Base-by-base conservation (phyloP, 2,113 vertebrate genomes). In the Ursus arctos region DNA sequence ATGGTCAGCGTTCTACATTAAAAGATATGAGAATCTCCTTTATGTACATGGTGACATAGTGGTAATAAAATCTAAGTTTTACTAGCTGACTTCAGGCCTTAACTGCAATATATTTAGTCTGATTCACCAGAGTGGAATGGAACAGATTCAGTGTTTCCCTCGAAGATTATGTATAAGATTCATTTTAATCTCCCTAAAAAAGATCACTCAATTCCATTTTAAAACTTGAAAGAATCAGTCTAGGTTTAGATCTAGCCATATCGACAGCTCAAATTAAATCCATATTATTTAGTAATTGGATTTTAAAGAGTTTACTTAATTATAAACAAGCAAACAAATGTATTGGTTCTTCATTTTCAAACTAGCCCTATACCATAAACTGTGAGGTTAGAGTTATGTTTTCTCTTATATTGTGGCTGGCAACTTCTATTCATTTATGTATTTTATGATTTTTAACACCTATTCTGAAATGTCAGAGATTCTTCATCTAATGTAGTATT, bases 21-120 rank as follows among this genome's bases (percentile, higher is more conserved):
- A 61, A 94, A 88, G n/a, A 47, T 76, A 11, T 80, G 6, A 84
- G 79, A 86, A 65, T 7, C 40, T 92, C 51, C 31, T 33, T 53
- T 89, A 53, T 24, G 49, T 65, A 43, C 55, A 49, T 69, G 18
- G 49, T 61, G 92, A 90, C 83, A 71, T 28, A 94, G 33, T 47
- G 22, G 26, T 88, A 94, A 83, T 84, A 47, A 90, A 92, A 96
- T 79, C 61, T 92, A 84, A 96, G 53, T 59, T 81, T 43, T 89
- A 84, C 3, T 47, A 31, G 40, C 55, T 88, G 80, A 90, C 53
- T 89, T 76, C 47, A 88, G 85, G 43, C 49, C 40, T 53, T 22
- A 11, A 85, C 72, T 72, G 31, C 0, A 47, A 85, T 49, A 16
- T 72, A 43, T 1, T 83, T 67, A 94, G 80, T 76, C 83, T 65